Evolutionary conservation across 2,888 invertebrate genomes (phyloP), one percentile per base, ranked within the genome.

Genomic region (Fragum sueziense): DNA sequence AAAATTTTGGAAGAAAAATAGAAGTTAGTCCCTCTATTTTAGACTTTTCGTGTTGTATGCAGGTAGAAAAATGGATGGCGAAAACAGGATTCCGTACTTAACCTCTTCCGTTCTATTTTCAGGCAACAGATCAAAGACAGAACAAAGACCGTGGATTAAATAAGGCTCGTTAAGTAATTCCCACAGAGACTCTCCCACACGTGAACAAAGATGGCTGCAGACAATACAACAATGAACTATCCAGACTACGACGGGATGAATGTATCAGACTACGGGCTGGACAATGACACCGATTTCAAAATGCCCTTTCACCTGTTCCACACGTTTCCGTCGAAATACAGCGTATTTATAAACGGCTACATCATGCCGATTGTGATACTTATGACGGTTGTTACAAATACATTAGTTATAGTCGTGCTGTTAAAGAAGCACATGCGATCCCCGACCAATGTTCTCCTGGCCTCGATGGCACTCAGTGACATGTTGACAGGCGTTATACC

Each of bases 401-500:
- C 97, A 0, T 94, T 98, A 11, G 97, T 98, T 84, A 97, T 98
- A 20, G 95, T 98, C 47, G 98, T 98, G 0, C 94, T 98, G 41
- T 96, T 97, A 76, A 96, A 97, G 86, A 95, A 96, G 47, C 97
- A 98, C 93, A 98, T 98, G 98, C 93, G 96, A 34, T 97, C 97
- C 0, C 97, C 98, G 0, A 98, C 98, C 6, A 98, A 98, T 93
- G 95, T 96, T n/a, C 97, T 98, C 0, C 95, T 98, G 2, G 96
- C 97, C 95, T 97, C 97, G n/a, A 98, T 98, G 97, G 98, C 98
- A 0, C 95, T 98, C 4, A 97, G 97, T 87, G 98, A 98, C 94
- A 96, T 98, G 96, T 96, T 98, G 93, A 98, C 98, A 0, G 96
- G 93, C 0, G 80, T 92, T 0, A 89, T 90, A 74, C 92, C 93